Evolutionary conservation across 2,113 vertebrate species (phyloP).

Genomic region (Nothobranchius kuhntae): DNA sequence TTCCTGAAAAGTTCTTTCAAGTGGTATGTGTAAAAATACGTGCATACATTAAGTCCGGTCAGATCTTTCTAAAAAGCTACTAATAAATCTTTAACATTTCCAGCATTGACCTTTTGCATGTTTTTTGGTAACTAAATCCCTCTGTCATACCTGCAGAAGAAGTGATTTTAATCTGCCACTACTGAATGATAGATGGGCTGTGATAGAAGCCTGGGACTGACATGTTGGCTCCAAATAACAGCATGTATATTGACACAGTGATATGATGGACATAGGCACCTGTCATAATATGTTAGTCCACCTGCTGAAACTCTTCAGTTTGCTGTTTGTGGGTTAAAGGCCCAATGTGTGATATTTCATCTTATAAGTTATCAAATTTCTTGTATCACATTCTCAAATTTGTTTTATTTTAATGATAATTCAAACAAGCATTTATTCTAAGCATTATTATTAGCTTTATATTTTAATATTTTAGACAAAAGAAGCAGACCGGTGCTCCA

Average conservation of each 20-base stretch:
- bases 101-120: background rate
- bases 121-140: constrained; percentile 4
- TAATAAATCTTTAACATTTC: constrained; percentile 3
- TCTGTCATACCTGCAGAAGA: constrained; percentile 17
- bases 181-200: constrained; percentile 35
- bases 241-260: constrained; percentile 55
- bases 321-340: constrained; percentile 42
- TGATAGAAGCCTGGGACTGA: constrained; percentile 48
- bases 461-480: too few relatives aligned
- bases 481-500: too few relatives aligned
- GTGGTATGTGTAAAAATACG: background rate
- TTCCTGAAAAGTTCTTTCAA: constrained; percentile 23
- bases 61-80: background rate
- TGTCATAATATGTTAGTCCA: constrained; percentile 70
- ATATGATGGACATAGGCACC: constrained; percentile 77
- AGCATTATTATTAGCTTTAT: too few relatives aligned
- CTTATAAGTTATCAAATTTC: too few relatives aligned
- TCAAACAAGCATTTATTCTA: too few relatives aligned
- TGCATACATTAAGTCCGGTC: too few relatives aligned
- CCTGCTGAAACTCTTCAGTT: constrained; percentile 41
- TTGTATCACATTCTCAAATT: too few relatives aligned
- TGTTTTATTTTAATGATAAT: too few relatives aligned
- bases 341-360: too few relatives aligned
- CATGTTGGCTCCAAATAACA: constrained; percentile 65
- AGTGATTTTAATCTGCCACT: constrained; percentile 48